Evolutionary conservation across 2,888 invertebrate genomes (phyloP), one percentile per base, ranked within the genome.

Genomic region (Dione juno): DNA sequence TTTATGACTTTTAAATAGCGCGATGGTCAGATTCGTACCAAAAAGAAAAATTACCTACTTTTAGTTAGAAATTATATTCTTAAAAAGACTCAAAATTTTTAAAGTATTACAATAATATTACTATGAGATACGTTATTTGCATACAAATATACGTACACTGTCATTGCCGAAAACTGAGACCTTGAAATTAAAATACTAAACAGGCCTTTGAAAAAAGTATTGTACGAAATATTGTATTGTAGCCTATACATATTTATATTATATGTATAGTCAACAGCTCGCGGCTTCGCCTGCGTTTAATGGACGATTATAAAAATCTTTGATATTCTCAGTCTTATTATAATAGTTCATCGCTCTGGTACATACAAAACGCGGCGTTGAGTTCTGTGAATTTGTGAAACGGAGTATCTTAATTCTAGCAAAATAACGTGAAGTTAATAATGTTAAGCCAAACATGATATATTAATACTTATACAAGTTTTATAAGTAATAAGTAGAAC

Each of bases 151-250:
- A n/a, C 28, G 28, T 28, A 28, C n/a, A 28, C n/a, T 58, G 11
- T 43, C 28, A n/a, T 43, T 45, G 21, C 43, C n/a, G n/a, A 61
- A 45, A 43, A 43, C 10, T 41, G 43, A 61, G 28, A 61, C 43
- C 43, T 61, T 61, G 43, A 28, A 61, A 61, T 61, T n/a, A 43
- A 10, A 59, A 59, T 59, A 41, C 43, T 28, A n/a, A 50, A 43
- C 43, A 61, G 28, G 43, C 59, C 21, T 45, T 28, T 11, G 3
- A 54, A 8, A 54, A 52, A 14, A 40, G 1, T 19, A 58, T 41
- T 21, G 11, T 19, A 13, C 19, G 21, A 28, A 53, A n/a, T 35
- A 13, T 35, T 53, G 28, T 54, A 54, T 35, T 35, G 53, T n/a
- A 8, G 14, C 9, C 3, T n/a, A 35, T 35, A 54, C 28, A 14